Conservation (phyloP, 2,888 invertebrate species). For the Lissocephala sabroskyi region DNA sequence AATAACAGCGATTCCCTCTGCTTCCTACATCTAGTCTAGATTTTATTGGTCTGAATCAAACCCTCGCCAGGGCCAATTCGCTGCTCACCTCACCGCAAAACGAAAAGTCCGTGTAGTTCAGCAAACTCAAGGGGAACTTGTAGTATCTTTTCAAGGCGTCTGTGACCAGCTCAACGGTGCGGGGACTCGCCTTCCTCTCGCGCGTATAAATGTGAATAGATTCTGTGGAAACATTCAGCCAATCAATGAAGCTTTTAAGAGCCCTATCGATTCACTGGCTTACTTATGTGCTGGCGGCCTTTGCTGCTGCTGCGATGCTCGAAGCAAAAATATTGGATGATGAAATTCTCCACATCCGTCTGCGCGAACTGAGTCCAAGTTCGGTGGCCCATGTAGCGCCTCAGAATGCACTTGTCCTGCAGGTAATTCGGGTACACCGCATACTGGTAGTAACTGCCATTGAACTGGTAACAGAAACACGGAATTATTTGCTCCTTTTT, state of each 20-base stretch:
- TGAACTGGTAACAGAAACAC: conserved; percentile 1
- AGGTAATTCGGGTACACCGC: conserved; percentile 16
- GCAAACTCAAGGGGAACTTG: conserved; percentile 7
- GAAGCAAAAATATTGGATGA: conserved; percentile 13
- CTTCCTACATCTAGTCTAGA: no score
- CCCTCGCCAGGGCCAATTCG: conserved; percentile 1
- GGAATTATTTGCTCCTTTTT: no score
- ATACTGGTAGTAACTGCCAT: conserved; percentile 13
- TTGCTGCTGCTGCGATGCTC: background rate
- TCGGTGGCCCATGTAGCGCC: background rate
- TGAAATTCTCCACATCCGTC: conserved; percentile 6
- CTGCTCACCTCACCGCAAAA: conserved; percentile 6
- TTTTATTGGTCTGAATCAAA: background rate
- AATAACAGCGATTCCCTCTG: no score
- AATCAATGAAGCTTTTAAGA: background rate
- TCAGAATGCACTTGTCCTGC: conserved; percentile 14
- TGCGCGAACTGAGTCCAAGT: conserved; percentile 10
- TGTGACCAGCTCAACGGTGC: background rate
- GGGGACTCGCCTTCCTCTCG: background rate
- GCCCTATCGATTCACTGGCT: no score
- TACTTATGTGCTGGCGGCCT: conserved; percentile 6
- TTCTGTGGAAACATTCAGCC: background rate
- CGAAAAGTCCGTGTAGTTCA: conserved; percentile 5
- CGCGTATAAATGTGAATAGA: conserved; percentile 9
- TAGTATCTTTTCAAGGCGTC: conserved; percentile 5